Evolutionary conservation across 2,113 vertebrate species (phyloP).

Genomic region (Tautogolabrus adspersus): DNA sequence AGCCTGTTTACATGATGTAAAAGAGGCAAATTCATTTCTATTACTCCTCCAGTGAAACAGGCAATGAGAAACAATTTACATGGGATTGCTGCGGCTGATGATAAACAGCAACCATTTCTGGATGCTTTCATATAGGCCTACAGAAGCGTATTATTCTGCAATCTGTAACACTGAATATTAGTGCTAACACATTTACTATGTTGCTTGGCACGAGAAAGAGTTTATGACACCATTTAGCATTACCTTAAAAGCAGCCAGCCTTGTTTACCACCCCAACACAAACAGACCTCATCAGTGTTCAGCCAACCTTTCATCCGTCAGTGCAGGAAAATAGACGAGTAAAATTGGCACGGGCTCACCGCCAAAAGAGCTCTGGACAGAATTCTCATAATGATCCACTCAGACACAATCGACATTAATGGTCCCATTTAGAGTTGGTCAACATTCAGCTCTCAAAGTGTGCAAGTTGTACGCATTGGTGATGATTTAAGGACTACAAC

Average conservation of each 20-base stretch:
- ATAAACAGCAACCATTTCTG: slow-evolving; percentile 33
- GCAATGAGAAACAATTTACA: slow-evolving; percentile 35
- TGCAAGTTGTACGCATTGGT: slow-evolving; percentile 42
- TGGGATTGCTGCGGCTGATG: slow-evolving; percentile 26
- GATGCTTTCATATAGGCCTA: slow-evolving; percentile 16
- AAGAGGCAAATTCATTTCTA: slow-evolving; percentile 23
- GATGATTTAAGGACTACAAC: slow-evolving; percentile 29
- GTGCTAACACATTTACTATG: slow-evolving; percentile 19
- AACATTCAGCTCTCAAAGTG: slow-evolving; percentile 33
- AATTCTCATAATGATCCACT: slow-evolving; percentile 68
- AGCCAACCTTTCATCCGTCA: slow-evolving; percentile 44
- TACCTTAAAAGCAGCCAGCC: slow-evolving; percentile 27
- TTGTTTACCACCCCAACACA: slow-evolving; percentile 11
- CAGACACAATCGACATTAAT: slow-evolving; percentile 68
- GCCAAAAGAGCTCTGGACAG: slow-evolving; percentile 53
- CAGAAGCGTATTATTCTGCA: slow-evolving; percentile 36
- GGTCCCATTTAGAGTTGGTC: slow-evolving; percentile 62
- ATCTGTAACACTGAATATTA: slow-evolving; percentile 41
- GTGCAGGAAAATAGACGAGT: slow-evolving; percentile 40
- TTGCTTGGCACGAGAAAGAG: slow-evolving; percentile 21
- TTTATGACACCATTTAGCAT: slow-evolving; percentile 35
- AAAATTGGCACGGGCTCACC: slow-evolving; percentile 63
- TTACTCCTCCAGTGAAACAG: background rate
- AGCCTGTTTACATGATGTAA: slow-evolving; percentile 13
- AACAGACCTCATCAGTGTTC: slow-evolving; percentile 28